phyloP scores from a whole-genome alignment of 2,113 vertebrate genomes.

The Plotosus lineatus region DNA sequence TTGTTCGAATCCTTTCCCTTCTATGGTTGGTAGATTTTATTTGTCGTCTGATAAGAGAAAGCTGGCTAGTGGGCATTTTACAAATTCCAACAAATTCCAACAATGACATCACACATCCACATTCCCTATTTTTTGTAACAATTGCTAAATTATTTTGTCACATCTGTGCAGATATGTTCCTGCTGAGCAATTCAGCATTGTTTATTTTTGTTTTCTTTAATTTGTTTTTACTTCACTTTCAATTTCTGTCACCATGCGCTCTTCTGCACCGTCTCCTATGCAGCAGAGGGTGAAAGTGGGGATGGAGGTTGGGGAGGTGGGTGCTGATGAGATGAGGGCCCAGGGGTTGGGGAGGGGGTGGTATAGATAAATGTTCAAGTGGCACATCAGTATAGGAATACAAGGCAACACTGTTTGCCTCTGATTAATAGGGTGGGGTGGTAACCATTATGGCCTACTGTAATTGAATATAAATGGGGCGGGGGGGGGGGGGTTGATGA shows the following conservation, averaged over 20 bases:
- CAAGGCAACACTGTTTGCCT: neutral
- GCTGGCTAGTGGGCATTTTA: too few relatives aligned
- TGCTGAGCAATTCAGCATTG: neutral
- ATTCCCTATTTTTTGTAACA: neutral
- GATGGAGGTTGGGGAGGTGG: neutral
- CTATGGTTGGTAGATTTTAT: too few relatives aligned
- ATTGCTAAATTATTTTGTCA: neutral
- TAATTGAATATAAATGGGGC: slow-evolving; percentile 15
- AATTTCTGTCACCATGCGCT: neutral
- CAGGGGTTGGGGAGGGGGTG: too few relatives aligned
- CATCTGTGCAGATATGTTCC: neutral
- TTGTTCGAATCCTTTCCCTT: too few relatives aligned
- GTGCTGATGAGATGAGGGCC: neutral
- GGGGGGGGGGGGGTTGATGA: too few relatives aligned
- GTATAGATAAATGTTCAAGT: neutral
- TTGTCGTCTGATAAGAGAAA: too few relatives aligned
- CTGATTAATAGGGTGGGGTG: slow-evolving; percentile 5
- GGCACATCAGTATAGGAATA: slow-evolving; percentile 3
- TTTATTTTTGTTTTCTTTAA: neutral
- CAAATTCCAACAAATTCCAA: too few relatives aligned
- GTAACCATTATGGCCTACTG: neutral
- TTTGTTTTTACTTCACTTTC: neutral
- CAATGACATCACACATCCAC: neutral
- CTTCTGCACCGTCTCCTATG: neutral
- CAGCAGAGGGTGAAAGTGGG: neutral